Evolutionary conservation across 64 coral and sea anemone genomes (phyloP).

Genomic region (Montipora foliosa): DNA sequence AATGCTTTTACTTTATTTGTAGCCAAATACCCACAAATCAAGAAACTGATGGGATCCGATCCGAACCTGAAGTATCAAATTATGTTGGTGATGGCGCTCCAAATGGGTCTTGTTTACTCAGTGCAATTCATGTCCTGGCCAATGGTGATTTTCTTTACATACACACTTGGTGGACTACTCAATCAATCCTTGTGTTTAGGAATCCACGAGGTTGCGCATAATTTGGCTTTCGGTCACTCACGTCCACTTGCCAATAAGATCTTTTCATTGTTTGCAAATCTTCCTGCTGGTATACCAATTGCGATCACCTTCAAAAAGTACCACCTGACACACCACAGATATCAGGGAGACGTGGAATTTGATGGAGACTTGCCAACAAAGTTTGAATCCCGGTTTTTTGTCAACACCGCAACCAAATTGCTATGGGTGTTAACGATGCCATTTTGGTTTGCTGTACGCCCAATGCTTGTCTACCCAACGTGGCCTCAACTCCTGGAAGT

Average conservation of each 20-base stretch:
- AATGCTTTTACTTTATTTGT: conserved; percentile 20
- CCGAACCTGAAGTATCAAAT: conserved; percentile 94
- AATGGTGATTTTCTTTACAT: conserved; percentile 79
- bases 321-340: conserved; percentile 95
- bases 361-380: conserved; percentile 94
- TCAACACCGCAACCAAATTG: conserved; percentile 91
- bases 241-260: conserved; percentile 81
- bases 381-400: conserved; percentile 92
- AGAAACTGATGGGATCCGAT: conserved; percentile 96
- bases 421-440: conserved; percentile 92
- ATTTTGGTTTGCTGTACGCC: conserved; percentile 93
- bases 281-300: conserved; percentile 93
- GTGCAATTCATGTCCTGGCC: conserved; percentile 79
- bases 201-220: conserved; percentile 97
- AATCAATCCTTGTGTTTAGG: conserved; percentile 92
- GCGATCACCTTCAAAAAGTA: conserved; percentile 96
- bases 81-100: conserved; percentile 72
- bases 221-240: conserved; percentile 95
- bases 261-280: conserved; percentile 84
- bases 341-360: conserved; percentile 94
- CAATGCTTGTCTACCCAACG: conserved; percentile 93
- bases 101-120: conserved; percentile 73
- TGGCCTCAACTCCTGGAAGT: conserved; percentile 79
- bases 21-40: conserved; percentile 98
- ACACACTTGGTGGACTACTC: conserved; percentile 86